These are phyloP conservation scores for Vannuccia rotundouncinata DNA, from an alignment of 2,888 invertebrate species.

Conservation along the genomic window DNA sequence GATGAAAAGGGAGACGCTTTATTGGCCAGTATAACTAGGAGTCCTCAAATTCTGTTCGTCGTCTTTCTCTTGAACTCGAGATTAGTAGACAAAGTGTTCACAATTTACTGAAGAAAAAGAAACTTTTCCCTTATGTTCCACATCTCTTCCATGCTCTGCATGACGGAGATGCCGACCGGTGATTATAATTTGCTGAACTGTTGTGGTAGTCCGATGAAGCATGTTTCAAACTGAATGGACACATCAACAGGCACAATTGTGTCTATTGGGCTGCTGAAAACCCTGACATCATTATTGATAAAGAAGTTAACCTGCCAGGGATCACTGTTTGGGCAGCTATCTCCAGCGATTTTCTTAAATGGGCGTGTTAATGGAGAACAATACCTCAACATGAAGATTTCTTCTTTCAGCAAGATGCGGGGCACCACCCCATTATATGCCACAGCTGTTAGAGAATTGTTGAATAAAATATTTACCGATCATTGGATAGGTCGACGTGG, in stretches of 20 bases:
- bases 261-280: slow-evolving; percentile 9
- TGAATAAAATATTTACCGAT: slow-evolving; percentile 9
- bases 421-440: slow-evolving; percentile 1
- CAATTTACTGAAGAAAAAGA: slow-evolving; percentile 10
- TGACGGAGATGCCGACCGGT: slow-evolving; percentile 25
- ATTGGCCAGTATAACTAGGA: background rate
- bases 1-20: slow-evolving; percentile 11
- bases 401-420: slow-evolving; percentile 19
- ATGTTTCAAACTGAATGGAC: background rate
- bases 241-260: slow-evolving; percentile 2
- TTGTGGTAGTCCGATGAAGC: slow-evolving; percentile 7
- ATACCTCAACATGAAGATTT: slow-evolving; percentile 15
- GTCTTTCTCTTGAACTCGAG: slow-evolving; percentile 11
- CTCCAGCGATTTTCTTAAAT: slow-evolving; percentile 5
- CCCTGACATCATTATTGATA: background rate
- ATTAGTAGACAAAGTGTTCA: background rate
- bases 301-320: slow-evolving; percentile 2
- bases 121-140: background rate
- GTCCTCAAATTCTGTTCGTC: slow-evolving; percentile 4
- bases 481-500: slow-evolving; percentile 17
- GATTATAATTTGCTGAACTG: background rate
- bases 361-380: slow-evolving; percentile 1
- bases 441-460: background rate
- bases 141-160: slow-evolving; percentile 18
- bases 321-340: slow-evolving; percentile 20